Evolutionary conservation across 2,888 invertebrate genomes (phyloP).

Genomic region (Eupithecia centaureata): DNA sequence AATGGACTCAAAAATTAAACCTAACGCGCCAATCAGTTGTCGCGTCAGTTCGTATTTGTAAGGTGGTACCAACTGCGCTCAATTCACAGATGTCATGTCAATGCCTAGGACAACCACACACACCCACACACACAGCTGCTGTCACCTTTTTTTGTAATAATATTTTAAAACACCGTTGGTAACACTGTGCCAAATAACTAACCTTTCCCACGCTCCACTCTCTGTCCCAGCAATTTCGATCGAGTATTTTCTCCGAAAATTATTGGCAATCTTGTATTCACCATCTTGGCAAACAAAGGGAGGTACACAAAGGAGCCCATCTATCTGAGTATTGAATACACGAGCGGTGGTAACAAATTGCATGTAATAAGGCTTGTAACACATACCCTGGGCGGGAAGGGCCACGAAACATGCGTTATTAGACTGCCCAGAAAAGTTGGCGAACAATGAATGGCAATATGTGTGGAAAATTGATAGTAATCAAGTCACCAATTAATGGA

Average conservation of each 20-base stretch:
- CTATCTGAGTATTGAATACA: constrained; percentile 44
- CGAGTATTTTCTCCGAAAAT: constrained; percentile 28
- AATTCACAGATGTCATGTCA: no score
- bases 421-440: not conserved
- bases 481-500: no score
- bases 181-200: not conserved
- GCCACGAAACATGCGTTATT: constrained; percentile 27
- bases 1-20: no score
- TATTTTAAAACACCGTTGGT: not conserved
- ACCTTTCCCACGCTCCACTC: not conserved
- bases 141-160: not conserved
- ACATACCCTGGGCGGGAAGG: constrained; percentile 34
- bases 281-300: constrained; percentile 41
- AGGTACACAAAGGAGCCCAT: constrained; percentile 39
- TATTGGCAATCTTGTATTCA: constrained; percentile 40
- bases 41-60: no score
- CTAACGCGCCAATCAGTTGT: no score
- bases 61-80: no score
- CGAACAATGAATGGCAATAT: no score
- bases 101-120: no score
- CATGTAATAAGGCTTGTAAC: constrained; percentile 47
- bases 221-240: constrained; percentile 23
- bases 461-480: no score
- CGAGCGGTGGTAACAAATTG: constrained; percentile 46
- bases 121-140: no score